Base-by-base conservation (phyloP, 2,113 vertebrate species). In the Pachypanchax playfairii region DNA sequence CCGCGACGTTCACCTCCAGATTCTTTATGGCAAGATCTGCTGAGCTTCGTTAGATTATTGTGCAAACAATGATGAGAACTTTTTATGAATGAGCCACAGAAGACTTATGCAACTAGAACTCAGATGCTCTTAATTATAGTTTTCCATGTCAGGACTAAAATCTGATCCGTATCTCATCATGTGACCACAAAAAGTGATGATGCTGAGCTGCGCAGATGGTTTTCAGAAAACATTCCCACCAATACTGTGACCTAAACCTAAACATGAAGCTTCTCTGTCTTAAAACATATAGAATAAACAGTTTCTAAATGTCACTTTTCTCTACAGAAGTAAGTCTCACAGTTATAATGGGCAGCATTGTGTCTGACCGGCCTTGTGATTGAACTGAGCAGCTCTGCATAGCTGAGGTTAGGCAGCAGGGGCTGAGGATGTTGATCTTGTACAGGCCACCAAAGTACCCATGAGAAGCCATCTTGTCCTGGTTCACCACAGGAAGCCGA, bases 401-500 rank as follows among this genome's bases (percentile, higher is more conserved):
- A 82, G 48, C 57, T 83, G 68, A 59, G 79, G 77, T 83, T 24
- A 46, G 60, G 50, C 48, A 46, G 66, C 55, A 50, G 36, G 53
- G 38, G 64, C 60, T 66, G 50, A n/a, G 14, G 49, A 12, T 35
- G 20, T 21, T 79, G 67, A 71, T 83, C 63, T 77, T 68, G 43
- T 24, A 62, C 55, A 28, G 69, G 67, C 65, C 70, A 55, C 60
- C 67, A 73, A 79, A 69, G 62, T 57, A 53, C 55, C 61, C 54
- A 25, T 56, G 77, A 74, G 75, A 87, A 80, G 28, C 61, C 53
- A 63, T 74, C 70, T 78, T 80, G 77, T 81, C 75, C 59, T 48
- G 47, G 57, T 61, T 51, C 48, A 29, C 15, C 56, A 56, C 57
- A 73, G 63, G 70, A 79, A 70, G 64, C 44, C 68, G 15, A 44